Conservation (phyloP, 1,140 invertebrate genomes). For the Hydropsyche tenuis region DNA sequence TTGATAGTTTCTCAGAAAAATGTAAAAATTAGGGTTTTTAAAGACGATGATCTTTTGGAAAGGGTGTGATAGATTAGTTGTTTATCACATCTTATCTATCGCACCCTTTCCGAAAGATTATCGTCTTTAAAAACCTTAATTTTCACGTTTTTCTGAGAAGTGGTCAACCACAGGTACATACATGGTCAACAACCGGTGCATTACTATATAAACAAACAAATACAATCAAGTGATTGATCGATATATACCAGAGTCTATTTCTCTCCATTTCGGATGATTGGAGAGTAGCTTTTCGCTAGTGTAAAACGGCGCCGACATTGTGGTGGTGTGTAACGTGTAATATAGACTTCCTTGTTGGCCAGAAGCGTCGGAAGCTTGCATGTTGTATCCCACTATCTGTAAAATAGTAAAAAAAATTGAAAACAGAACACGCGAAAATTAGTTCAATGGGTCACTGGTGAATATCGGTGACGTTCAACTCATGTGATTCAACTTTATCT, state of each 20-base stretch:
- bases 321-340: constrained; percentile 79
- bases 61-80: too few relatives aligned
- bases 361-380: constrained; percentile 57
- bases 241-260: constrained; percentile 65
- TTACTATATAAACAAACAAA: too few relatives aligned
- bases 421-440: neutral
- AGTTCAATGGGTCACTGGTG: neutral
- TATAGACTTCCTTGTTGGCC: constrained; percentile 68
- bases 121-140: too few relatives aligned
- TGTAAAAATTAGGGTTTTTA: too few relatives aligned
- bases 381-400: constrained; percentile 62
- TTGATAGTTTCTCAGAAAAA: too few relatives aligned
- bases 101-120: too few relatives aligned
- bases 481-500: neutral
- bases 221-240: too few relatives aligned
- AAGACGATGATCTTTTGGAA: too few relatives aligned
- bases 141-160: too few relatives aligned
- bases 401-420: neutral
- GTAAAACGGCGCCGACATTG: constrained; percentile 85
- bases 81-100: too few relatives aligned
- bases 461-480: neutral
- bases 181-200: too few relatives aligned
- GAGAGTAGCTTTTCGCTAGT: constrained; percentile 81
- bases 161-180: too few relatives aligned
- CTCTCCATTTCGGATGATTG: constrained; percentile 77